Percentiles rank a stretch among this genome's conserved stretches.
These are phyloP conservation scores for Harpalus rubripes DNA, from an alignment of 2,888 invertebrate genomes.

Conservation along the genomic window DNA sequence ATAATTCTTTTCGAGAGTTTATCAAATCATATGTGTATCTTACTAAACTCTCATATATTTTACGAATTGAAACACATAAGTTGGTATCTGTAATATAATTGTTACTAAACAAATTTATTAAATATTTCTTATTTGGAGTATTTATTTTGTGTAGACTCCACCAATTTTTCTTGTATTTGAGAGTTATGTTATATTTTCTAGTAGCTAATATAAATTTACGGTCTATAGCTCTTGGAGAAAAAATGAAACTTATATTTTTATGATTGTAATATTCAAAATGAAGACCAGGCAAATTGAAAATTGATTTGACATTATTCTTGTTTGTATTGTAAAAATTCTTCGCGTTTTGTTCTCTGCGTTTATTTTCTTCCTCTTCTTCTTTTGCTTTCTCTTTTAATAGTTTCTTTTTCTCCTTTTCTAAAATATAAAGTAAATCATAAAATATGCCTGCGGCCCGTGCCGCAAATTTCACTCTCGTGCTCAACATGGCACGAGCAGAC, in stretches of 20 bases:
- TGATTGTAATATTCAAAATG: conserved; percentile 9
- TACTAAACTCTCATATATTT: conserved; percentile 36
- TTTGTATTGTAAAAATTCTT: conserved; percentile 6
- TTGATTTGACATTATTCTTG: background rate
- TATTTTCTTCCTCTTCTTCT: conserved; percentile 10
- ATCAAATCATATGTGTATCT: conserved; percentile 7
- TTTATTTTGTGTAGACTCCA: conserved; percentile 25
- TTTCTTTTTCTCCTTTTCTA: conserved; percentile 7
- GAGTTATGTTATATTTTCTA: conserved; percentile 33
- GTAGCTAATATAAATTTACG: conserved; percentile 4
- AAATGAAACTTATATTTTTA: conserved; percentile 27
- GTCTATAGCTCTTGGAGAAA: conserved; percentile 28
- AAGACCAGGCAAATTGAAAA: conserved; percentile 25
- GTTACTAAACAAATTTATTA: background rate
- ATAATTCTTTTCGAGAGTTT: conserved; percentile 26
- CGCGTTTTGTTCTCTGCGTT: conserved; percentile 3
- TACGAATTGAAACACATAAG: background rate
- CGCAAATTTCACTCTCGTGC: no score
- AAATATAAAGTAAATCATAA: background rate
- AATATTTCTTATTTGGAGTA: conserved; percentile 13
- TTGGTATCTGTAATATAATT: background rate
- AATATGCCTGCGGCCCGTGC: no score
- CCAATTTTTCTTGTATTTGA: conserved; percentile 11
- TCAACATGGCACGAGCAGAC: no score
- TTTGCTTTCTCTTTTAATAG: background rate